phyloP scores from a whole-genome alignment of 2,888 invertebrate species.

The Eutolmus rufibarbis region DNA sequence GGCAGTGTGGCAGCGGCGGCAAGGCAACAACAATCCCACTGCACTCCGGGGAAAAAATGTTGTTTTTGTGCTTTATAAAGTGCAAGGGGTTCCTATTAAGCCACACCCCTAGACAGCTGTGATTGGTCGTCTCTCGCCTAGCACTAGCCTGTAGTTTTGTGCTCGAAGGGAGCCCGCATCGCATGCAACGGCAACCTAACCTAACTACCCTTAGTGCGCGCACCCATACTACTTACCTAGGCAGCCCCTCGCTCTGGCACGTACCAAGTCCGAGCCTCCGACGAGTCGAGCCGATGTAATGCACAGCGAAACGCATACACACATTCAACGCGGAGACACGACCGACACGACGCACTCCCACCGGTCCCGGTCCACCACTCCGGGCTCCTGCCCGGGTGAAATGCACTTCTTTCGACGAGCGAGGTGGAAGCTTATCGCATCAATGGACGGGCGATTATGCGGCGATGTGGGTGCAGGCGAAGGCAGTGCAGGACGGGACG shows the following conservation, averaged over 20 bases:
- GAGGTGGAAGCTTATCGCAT: slow-evolving; percentile 45
- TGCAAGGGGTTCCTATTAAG: slow-evolving; percentile 45
- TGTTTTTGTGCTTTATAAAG: slow-evolving; percentile 36
- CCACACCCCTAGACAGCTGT: slow-evolving; percentile 47
- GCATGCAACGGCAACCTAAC: not conserved
- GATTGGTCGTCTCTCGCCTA: slow-evolving; percentile 46
- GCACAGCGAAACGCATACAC: slow-evolving; percentile 1
- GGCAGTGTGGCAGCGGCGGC: not conserved
- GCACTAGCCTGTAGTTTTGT: slow-evolving; percentile 38
- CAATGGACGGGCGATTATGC: slow-evolving; percentile 45
- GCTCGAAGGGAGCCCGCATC: slow-evolving; percentile 22
- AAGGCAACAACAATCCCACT: slow-evolving; percentile 11
- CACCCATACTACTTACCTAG: slow-evolving; percentile 18
- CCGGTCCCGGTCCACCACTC: not conserved
- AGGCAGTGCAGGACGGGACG: not conserved
- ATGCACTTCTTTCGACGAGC: slow-evolving; percentile 16
- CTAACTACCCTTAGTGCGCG: slow-evolving; percentile 29
- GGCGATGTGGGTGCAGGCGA: slow-evolving; percentile 22
- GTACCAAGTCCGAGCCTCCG: not conserved
- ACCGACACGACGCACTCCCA: slow-evolving; percentile 17
- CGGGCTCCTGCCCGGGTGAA: not conserved
- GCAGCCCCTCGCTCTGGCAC: not conserved
- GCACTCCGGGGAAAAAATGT: slow-evolving; percentile 26
- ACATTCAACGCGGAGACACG: slow-evolving; percentile 3
- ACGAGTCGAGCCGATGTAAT: not conserved